phyloP scores from a whole-genome alignment of 2,797 vertebrate species.

The Halcyon smyrnensis region DNA sequence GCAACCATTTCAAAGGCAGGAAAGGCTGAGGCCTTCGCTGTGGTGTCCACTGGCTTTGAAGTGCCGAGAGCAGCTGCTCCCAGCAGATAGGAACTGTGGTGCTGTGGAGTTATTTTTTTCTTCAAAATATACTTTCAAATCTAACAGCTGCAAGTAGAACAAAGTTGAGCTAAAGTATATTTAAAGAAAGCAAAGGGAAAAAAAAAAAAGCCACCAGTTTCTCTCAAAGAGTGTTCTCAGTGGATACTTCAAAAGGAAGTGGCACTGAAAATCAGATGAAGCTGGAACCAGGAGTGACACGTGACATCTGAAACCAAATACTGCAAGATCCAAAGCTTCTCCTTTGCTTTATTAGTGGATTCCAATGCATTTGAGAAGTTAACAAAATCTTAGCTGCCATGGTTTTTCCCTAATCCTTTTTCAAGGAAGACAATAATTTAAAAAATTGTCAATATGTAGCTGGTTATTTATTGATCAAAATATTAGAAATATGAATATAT shows the following conservation, averaged over 20 bases:
- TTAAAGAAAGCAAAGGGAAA: conserved; percentile 20
- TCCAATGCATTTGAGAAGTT: background rate
- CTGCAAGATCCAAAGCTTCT: background rate
- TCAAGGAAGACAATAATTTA: background rate
- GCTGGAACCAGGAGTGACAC: background rate
- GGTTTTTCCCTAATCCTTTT: background rate
- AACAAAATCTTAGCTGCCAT: background rate
- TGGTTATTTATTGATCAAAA: background rate
- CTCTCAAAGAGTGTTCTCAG: conserved; percentile 39
- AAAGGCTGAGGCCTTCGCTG: conserved; percentile 71
- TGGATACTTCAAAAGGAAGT: conserved; percentile 64
- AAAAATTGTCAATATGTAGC: background rate
- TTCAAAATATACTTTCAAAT: conserved; percentile 74
- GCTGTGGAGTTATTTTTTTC: conserved; percentile 48
- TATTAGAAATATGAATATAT: background rate
- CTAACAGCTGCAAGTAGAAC: conserved; percentile 70
- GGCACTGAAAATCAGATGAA: conserved; percentile 37
- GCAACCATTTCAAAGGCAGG: conserved; percentile 73
- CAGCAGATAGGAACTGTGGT: conserved; percentile 69
- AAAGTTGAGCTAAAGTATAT: conserved; percentile 72
- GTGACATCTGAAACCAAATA: background rate
- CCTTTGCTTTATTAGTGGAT: background rate
- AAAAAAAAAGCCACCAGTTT: conserved; percentile 5
- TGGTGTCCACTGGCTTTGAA: conserved; percentile 74
- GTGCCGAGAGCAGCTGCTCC: conserved; percentile 72